phyloP scores from a whole-genome alignment of 2,113 vertebrate species.

The Coptodon bakossiorum region DNA sequence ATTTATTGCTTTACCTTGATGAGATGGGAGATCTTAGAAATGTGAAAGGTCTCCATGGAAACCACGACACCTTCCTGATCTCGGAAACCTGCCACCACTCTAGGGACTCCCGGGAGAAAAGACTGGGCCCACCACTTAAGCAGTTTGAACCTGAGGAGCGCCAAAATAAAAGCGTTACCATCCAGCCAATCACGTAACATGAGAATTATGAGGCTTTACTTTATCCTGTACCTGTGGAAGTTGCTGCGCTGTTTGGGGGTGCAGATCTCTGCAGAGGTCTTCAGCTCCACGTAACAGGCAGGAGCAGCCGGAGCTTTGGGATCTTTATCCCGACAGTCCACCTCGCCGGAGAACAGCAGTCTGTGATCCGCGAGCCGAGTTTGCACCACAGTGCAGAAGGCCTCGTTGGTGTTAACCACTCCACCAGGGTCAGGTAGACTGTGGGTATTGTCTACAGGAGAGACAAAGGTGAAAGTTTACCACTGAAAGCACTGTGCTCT shows the following conservation, averaged over 20 bases:
- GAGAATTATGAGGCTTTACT: background rate
- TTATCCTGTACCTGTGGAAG: constrained; percentile 77
- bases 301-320: constrained; percentile 69
- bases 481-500: background rate
- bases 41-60: constrained; percentile 76
- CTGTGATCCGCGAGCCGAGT: constrained; percentile 78
- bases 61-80: constrained; percentile 78
- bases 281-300: constrained; percentile 83
- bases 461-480: background rate
- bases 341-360: constrained; percentile 85
- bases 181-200: background rate
- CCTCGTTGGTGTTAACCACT: constrained; percentile 88
- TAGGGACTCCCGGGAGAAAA: constrained; percentile 83
- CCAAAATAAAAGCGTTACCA: background rate
- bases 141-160: constrained; percentile 77
- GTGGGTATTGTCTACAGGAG: constrained; percentile 65
- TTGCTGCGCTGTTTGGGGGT: constrained; percentile 80
- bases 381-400: constrained; percentile 86
- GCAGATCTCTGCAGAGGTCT: constrained; percentile 85
- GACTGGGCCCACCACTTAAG: constrained; percentile 95
- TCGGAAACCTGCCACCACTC: constrained; percentile 82
- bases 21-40: constrained; percentile 81
- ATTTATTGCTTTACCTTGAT: constrained; percentile 70
- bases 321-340: constrained; percentile 79
- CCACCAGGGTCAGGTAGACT: constrained; percentile 74